Evolutionary conservation across 1,140 invertebrate species (phyloP).

Genomic region (Acromyrmex heyeri): DNA sequence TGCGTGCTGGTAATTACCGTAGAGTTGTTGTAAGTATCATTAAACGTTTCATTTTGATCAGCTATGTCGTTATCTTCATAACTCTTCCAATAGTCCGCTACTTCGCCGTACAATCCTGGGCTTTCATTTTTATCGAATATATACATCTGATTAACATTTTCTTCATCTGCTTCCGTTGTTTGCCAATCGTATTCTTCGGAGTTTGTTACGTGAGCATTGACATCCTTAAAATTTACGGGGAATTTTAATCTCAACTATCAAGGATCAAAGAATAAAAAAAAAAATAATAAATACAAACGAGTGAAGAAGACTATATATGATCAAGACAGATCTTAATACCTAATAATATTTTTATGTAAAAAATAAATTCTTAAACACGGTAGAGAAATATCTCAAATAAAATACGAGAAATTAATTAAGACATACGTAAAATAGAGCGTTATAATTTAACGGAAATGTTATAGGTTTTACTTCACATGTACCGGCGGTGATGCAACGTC

Average conservation of each 20-base stretch:
- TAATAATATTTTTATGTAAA: not conserved
- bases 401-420: not conserved
- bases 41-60: constrained; percentile 51
- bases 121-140: constrained; percentile 75
- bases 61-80: constrained; percentile 43
- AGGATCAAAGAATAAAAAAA: not conserved
- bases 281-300: too few relatives aligned
- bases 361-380: not conserved
- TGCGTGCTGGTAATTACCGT: constrained; percentile 46
- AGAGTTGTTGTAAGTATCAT: constrained; percentile 38
- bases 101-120: constrained; percentile 80
- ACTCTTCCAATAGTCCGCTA: constrained; percentile 78
- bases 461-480: not conserved
- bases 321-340: too few relatives aligned
- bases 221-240: not conserved
- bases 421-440: not conserved
- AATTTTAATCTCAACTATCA: not conserved
- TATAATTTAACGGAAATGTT: not conserved
- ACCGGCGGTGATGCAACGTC: not conserved
- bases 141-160: not conserved
- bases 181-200: not conserved
- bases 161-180: not conserved
- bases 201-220: not conserved
- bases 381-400: not conserved
- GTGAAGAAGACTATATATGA: too few relatives aligned